phyloP scores from a whole-genome alignment of 2,888 invertebrate species.

The Margaritifera margaritifera region DNA sequence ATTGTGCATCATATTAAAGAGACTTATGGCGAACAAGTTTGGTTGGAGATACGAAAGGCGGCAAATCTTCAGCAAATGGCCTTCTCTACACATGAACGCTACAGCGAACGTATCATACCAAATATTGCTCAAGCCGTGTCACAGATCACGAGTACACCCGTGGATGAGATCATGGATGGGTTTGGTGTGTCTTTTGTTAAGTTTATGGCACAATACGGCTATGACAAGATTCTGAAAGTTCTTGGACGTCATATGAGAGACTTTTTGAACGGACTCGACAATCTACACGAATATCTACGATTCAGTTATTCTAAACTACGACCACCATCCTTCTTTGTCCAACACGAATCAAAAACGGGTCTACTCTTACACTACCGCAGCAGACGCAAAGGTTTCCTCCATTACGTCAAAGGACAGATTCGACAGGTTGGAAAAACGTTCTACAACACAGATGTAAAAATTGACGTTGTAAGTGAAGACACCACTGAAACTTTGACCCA shows the following conservation, averaged over 20 bases:
- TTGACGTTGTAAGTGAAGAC: constrained; percentile 90
- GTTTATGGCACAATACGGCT: constrained; percentile 95
- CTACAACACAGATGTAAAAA: constrained; percentile 94
- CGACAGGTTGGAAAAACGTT: constrained; percentile 92
- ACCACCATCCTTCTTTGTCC: constrained; percentile 97
- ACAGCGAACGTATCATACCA: constrained; percentile 90
- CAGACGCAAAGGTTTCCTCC: constrained; percentile 93
- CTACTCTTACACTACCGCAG: constrained; percentile 88
- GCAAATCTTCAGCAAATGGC: constrained; percentile 91
- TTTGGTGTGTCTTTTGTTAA: constrained; percentile 96
- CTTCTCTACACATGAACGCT: constrained; percentile 86
- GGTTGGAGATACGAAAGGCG: constrained; percentile 91
- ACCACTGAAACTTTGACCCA: constrained; percentile 91
- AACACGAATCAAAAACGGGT: constrained; percentile 91
- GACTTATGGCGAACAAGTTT: constrained; percentile 94
- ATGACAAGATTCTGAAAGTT: constrained; percentile 79
- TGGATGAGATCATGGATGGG: constrained; percentile 92
- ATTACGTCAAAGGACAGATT: constrained; percentile 98
- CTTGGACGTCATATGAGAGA: constrained; percentile 93
- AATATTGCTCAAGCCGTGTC: constrained; percentile 78
- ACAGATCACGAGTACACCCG: constrained; percentile 79
- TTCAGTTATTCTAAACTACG: constrained; percentile 92
- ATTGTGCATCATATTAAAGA: constrained; percentile 92
- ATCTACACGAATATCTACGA: constrained; percentile 96
- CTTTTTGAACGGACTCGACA: constrained; percentile 94